phyloP scores from a whole-genome alignment of 2,113 vertebrate species.

The Vimba vimba region DNA sequence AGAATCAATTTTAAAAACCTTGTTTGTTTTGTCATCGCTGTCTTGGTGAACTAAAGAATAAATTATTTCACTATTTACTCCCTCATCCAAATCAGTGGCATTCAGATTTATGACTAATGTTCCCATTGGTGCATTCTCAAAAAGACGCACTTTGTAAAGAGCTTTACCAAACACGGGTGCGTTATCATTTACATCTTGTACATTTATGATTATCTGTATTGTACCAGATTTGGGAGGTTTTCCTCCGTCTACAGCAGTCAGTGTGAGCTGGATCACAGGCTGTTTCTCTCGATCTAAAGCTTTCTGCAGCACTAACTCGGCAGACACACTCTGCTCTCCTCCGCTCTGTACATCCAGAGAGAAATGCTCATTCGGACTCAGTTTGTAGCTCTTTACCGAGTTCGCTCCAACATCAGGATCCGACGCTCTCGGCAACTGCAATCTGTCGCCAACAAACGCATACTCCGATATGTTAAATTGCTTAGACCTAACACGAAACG shows the following conservation, averaged over 20 bases:
- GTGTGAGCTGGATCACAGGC: slow-evolving; percentile 51
- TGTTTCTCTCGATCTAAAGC: slow-evolving; percentile 72
- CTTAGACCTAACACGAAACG: slow-evolving; percentile 65
- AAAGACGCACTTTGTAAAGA: slow-evolving; percentile 59
- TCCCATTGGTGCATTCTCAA: slow-evolving; percentile 57
- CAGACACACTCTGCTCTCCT: slow-evolving; percentile 69
- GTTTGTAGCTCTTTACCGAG: slow-evolving; percentile 71
- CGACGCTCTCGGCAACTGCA: slow-evolving; percentile 55
- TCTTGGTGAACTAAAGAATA: slow-evolving; percentile 64
- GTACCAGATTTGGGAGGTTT: slow-evolving; percentile 63
- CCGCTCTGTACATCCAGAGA: slow-evolving; percentile 68
- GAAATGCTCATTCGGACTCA: slow-evolving; percentile 73
- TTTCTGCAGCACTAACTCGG: slow-evolving; percentile 73
- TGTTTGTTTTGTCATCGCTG: slow-evolving; percentile 68
- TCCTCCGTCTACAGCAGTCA: slow-evolving; percentile 73
- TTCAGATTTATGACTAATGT: slow-evolving; percentile 56
- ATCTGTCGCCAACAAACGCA: slow-evolving; percentile 56
- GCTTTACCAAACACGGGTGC: slow-evolving; percentile 58
- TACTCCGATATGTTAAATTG: slow-evolving; percentile 63
- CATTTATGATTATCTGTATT: slow-evolving; percentile 54
- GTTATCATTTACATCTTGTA: slow-evolving; percentile 67
- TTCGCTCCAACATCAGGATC: slow-evolving; percentile 70
- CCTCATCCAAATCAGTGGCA: slow-evolving; percentile 69
- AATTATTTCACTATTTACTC: slow-evolving; percentile 63
- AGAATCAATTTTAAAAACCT: slow-evolving; percentile 72